Conservation (phyloP, 30 jellyfish, hydroid and myxozoan genomes). For the Turritopsis dohrnii region DNA sequence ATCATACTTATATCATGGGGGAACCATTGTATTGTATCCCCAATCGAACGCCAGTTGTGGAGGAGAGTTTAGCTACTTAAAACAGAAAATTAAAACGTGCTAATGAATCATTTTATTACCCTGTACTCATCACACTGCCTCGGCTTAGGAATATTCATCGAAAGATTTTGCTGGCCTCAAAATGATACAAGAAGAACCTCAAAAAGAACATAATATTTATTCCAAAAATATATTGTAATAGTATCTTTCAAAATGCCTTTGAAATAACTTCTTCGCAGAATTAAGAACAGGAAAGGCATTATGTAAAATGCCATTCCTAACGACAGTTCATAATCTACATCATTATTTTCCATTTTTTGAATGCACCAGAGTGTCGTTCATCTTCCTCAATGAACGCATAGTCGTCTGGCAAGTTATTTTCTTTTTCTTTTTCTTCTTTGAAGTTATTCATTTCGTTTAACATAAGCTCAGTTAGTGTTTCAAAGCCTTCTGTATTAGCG, state of each 20-base stretch:
- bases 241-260: background rate
- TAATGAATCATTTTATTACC: no score
- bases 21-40: no score
- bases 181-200: no score
- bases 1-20: no score
- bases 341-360: background rate
- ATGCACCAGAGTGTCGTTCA: background rate
- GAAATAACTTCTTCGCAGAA: background rate
- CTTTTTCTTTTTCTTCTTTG: background rate
- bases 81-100: no score
- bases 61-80: no score
- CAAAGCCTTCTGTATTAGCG: conserved; percentile 7
- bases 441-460: conserved; percentile 11
- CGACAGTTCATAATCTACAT: background rate
- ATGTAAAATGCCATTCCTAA: background rate
- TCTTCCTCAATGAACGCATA: conserved; percentile 10
- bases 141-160: no score
- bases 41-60: no score
- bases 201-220: background rate
- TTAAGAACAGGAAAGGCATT: background rate
- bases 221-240: background rate
- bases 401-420: conserved; percentile 11
- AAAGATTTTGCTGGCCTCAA: no score
- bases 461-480: conserved; percentile 10
- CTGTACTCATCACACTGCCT: no score